Evolutionary conservation across 2,797 vertebrate genomes (phyloP), one percentile per base, ranked within the genome.

Genomic region (Chaetophractus vellerosus): DNA sequence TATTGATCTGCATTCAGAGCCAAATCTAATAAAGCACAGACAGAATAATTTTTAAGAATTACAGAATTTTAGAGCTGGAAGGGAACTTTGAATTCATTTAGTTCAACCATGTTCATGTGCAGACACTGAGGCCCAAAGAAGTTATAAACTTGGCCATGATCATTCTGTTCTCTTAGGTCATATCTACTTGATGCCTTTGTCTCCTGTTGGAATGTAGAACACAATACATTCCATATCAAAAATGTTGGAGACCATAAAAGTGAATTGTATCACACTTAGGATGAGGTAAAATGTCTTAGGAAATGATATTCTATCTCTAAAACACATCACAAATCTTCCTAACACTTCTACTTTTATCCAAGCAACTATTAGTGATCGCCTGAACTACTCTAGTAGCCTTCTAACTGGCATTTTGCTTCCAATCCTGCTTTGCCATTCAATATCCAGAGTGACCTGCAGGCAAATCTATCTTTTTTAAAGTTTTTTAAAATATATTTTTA

Each of bases 11-110:
- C 50, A 61, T 92, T 92, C 74, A 88, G 31, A 71, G 61, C 5
- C 78, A 96, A 79, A 64, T 66, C 33, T 9, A 23, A 5, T 28
- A 57, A 10, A 66, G 2, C 14, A 48, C 24, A 74, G 26, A 23
- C 45, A 74, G 1, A 64, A 80, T 52, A 26, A 28, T 57, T 84
- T 41, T 16, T 21, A 91, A 69, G 26, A 88, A 86, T 63, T 45
- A 45, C 45, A 45, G 45, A 71, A 83, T 86, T 87, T 55, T 74
- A 85, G 82, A 83, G 75, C 31, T 86, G n/a, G 57, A 79, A 71
- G 24, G 31, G 38, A 83, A 14, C 8, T n/a, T 45, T 64, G 33
- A 72, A 36, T 71, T 82, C 38, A 80, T 68, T 84, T 21, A 8
- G 4, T 93, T 74, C 36, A 95, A 52, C 28, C 8, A 50, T 91